Evolutionary conservation across 2,797 vertebrate species (phyloP).

Genomic region (Hyperoplus lanceolatus): DNA sequence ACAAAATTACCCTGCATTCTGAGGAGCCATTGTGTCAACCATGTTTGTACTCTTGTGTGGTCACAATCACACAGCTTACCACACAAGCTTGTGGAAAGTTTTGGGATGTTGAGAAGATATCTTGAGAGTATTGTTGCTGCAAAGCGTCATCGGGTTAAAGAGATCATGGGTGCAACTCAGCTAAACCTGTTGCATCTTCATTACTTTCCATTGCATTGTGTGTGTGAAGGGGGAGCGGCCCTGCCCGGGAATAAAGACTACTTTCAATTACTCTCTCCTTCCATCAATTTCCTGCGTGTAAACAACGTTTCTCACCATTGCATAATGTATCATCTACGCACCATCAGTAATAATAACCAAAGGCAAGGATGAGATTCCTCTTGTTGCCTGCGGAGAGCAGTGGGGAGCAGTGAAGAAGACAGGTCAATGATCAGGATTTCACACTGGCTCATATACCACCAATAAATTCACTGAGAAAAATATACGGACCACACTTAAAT

Average conservation of each 20-base stretch:
- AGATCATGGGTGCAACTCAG: too few relatives aligned
- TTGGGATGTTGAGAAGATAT: conserved; percentile 32
- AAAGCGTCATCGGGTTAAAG: too few relatives aligned
- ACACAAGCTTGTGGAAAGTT: conserved; percentile 15
- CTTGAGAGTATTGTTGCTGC: neutral
- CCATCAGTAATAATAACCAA: conserved; percentile 22
- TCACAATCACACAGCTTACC: neutral
- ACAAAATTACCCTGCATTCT: neutral
- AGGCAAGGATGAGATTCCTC: conserved; percentile 26
- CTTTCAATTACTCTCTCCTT: too few relatives aligned
- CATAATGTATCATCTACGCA: conserved; percentile 35
- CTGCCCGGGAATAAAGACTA: too few relatives aligned
- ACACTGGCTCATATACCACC: conserved; percentile 35
- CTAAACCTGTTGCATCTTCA: too few relatives aligned
- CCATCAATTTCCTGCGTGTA: too few relatives aligned
- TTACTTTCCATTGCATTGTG: too few relatives aligned
- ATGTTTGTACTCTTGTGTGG: conserved; percentile 18
- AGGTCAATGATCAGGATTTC: conserved; percentile 50
- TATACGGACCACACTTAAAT: too few relatives aligned
- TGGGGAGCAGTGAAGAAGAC: conserved; percentile 15
- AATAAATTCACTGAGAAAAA: conserved; percentile 8
- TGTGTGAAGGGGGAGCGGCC: too few relatives aligned
- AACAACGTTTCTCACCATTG: conserved; percentile 13
- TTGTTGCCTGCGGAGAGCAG: conserved; percentile 39
- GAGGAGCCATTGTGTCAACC: conserved; percentile 1